Conservation (phyloP, 2,797 vertebrate species). For the Dromococcyx pavoninus region DNA sequence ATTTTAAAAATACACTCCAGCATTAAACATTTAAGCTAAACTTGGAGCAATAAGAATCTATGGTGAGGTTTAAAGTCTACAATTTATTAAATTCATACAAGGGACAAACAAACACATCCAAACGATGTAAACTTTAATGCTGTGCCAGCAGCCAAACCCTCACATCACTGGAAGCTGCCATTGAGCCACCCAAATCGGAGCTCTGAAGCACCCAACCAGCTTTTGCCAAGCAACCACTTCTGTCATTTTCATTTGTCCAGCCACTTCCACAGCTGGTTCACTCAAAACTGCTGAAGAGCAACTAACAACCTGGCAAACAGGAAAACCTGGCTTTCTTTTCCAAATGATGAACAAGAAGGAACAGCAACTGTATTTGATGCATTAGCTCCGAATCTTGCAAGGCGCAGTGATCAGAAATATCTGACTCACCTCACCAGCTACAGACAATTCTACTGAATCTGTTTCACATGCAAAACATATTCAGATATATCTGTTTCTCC, state of each 20-base stretch:
- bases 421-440: not conserved
- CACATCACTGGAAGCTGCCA: not conserved
- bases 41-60: not conserved
- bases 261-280: not conserved
- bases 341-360: not conserved
- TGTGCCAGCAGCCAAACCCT: not conserved
- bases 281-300: not conserved
- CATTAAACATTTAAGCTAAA: not conserved
- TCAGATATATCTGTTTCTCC: slow-evolving; percentile 12
- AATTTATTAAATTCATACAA: slow-evolving; percentile 15
- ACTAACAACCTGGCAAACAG: not conserved
- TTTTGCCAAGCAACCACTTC: not conserved
- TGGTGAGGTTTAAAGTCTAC: slow-evolving; percentile 4
- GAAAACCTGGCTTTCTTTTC: not conserved
- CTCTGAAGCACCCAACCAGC: not conserved
- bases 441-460: not conserved
- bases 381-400: not conserved
- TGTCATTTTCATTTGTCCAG: not conserved
- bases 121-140: not conserved
- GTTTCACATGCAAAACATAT: not conserved
- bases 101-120: not conserved
- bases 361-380: not conserved
- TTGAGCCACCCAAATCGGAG: accelerated
- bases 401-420: not conserved
- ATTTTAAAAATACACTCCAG: not conserved